Conservation (phyloP, 2,888 invertebrate genomes). For the Rhopalosiphum nymphaeae region DNA sequence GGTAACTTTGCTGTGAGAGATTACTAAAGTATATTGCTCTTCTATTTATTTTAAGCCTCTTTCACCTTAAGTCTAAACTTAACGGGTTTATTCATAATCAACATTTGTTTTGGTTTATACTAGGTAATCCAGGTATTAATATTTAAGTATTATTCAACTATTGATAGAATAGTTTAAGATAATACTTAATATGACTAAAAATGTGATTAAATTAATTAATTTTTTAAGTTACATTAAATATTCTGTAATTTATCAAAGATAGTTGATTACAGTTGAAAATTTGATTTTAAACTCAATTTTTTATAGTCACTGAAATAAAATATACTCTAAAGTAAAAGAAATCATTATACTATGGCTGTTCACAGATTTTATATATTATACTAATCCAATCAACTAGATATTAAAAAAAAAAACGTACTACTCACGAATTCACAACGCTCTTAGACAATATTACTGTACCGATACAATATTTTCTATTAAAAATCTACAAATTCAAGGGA, state of each 20-base stretch:
- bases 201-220: background rate
- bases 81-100: background rate
- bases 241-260: background rate
- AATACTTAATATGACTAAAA: background rate
- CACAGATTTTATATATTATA: background rate
- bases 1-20: background rate
- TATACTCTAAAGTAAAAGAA: background rate
- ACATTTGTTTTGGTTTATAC: background rate
- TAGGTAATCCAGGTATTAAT: background rate
- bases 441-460: background rate
- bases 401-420: background rate
- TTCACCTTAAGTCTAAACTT: background rate
- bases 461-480: background rate
- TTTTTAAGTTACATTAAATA: background rate
- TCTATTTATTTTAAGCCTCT: background rate
- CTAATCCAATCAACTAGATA: background rate
- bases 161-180: background rate
- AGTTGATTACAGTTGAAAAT: background rate
- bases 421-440: background rate
- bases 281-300: background rate
- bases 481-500: background rate
- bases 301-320: background rate
- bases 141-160: background rate
- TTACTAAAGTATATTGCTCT: background rate
- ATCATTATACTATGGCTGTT: background rate